Conservation (phyloP, 2,797 vertebrate species). For the Sebastes taczanowskii region DNA sequence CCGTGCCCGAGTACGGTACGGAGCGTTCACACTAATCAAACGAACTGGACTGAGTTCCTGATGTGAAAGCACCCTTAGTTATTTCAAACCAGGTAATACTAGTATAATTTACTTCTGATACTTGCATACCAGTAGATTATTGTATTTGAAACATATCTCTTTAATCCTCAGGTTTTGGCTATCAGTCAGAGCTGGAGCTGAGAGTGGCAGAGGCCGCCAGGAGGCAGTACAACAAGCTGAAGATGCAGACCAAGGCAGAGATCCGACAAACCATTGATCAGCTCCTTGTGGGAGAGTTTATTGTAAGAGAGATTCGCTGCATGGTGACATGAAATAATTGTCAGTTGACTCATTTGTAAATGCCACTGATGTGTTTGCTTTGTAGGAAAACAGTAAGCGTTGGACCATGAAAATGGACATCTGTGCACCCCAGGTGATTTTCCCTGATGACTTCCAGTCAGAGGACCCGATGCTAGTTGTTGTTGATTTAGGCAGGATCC, state of each 20-base stretch:
- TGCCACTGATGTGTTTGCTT: not conserved
- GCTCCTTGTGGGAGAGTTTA: conserved; percentile 96
- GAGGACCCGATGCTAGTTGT: conserved; percentile 93
- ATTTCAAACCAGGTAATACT: not conserved
- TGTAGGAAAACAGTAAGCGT: conserved; percentile 93
- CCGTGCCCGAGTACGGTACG: no score
- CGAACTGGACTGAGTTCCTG: no score
- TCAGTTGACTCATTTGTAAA: not conserved
- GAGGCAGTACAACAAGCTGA: conserved; percentile 97
- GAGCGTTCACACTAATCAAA: no score
- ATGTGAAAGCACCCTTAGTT: not conserved
- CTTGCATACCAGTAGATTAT: not conserved
- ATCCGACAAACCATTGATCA: conserved; percentile 97
- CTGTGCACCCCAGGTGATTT: conserved; percentile 96
- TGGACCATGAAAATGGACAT: conserved; percentile 98
- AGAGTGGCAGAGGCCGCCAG: conserved; percentile 95
- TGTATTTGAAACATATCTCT: not conserved
- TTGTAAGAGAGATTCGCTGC: conserved; percentile 84
- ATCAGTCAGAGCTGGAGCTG: conserved; percentile 95
- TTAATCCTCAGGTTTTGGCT: conserved; percentile 87
- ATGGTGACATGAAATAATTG: not conserved
- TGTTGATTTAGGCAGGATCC: conserved; percentile 94
- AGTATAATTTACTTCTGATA: not conserved
- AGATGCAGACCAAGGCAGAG: conserved; percentile 98
- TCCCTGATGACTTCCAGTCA: conserved; percentile 96